Evolutionary conservation across 2,888 invertebrate genomes (phyloP).

Genomic region (Buathra laborator): DNA sequence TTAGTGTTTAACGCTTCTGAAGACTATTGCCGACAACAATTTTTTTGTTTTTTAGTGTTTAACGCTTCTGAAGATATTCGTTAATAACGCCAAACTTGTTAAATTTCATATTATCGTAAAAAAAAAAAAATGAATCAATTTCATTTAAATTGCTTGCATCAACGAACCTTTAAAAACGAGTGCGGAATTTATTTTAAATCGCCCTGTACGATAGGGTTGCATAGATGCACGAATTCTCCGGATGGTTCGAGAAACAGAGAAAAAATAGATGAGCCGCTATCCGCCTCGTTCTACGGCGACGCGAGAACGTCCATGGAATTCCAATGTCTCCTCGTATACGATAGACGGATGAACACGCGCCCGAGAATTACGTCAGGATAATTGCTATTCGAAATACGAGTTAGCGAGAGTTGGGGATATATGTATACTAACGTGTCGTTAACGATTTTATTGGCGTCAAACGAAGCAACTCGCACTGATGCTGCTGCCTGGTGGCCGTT

Average conservation of each 20-base stretch:
- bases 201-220: neutral
- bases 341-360: constrained; percentile 20
- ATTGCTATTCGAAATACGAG: constrained; percentile 62
- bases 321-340: constrained; percentile 51
- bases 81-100: too few species aligned
- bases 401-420: constrained; percentile 27
- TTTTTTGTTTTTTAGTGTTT: too few species aligned
- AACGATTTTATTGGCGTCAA: constrained; percentile 61
- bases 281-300: constrained; percentile 22
- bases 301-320: constrained; percentile 53
- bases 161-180: neutral
- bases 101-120: neutral
- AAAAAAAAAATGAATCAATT: neutral
- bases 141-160: neutral
- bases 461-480: constrained; percentile 41
- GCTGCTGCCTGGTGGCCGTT: neutral
- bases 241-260: constrained; percentile 34
- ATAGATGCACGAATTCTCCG: constrained; percentile 34
- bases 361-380: constrained; percentile 64
- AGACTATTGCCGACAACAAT: too few species aligned
- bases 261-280: constrained; percentile 37
- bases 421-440: constrained; percentile 45
- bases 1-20: too few species aligned
- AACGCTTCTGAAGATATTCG: too few species aligned
- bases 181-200: neutral